Base-by-base conservation (phyloP, 1,140 invertebrate species). In the Lycorma delicatula region DNA sequence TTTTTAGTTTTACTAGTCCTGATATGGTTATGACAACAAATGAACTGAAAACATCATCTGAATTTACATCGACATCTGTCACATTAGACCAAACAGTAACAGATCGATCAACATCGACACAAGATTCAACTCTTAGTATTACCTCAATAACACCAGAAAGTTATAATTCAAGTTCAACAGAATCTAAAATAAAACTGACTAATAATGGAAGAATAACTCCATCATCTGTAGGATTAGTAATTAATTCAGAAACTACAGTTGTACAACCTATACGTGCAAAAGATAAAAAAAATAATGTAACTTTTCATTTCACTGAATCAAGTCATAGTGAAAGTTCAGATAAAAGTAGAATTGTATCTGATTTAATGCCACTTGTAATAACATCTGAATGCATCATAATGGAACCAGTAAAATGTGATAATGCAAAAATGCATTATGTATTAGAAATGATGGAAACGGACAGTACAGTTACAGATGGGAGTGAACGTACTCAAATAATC, bases 81-180 rank as follows among this genome's bases (percentile, higher is more conserved):
- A 56, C 60, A 22, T 25, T 58, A 1, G 38, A 48, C 46, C 62
- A 64, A 52, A 64, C 60, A 18, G 62, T 64, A 16, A 54, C 56
- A 2, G 62, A 64, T 34, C 13, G 54, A 28, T 59, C 60, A 1
- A 59, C 48, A 3, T 64, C 62, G 1, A 64, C 62, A 26, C 62
- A 64, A 44, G 62, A 64, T 48, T 61, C 60, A 1, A 64, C 62
- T n/a, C 25, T 64, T 4, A 64, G 62, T 46, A 48, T 63, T 11
- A 60, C 59, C 11, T 60, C 58, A 28, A 58, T 60, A 13, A 59
- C 54, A 11, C 58, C 62, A 11, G 56, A 57, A 29, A 63, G 59
- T 36, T 31, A 18, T 29, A 23, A 47, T 11, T 28, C 62, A 9
- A 47, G 48, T 26, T 7, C 20, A 27, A 53, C 28, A 20, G 22